Base-by-base conservation (phyloP, 2,113 vertebrate species). In the Poeciliopsis turrubarensis region DNA sequence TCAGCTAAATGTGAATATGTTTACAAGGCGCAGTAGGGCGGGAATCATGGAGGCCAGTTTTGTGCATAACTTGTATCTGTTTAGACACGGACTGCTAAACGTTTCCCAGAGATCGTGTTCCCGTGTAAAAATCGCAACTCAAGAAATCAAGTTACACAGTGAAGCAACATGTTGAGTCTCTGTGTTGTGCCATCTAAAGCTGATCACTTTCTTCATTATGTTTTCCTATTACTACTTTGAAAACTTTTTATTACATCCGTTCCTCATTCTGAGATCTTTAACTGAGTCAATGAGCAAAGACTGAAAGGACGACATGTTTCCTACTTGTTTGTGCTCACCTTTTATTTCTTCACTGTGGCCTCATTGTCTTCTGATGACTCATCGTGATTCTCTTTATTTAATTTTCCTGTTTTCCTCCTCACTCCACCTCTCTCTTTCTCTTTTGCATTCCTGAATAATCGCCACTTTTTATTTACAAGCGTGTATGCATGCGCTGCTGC, bases 301-400 rank as follows among this genome's bases (percentile, higher is more conserved):
- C 51, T 68, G 72, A 78, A 37, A n/a, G 9, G 41, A 74, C n/a
- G 64, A 60, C 47, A 31, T 26, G 26, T 64, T 39, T 39, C 74
- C 61, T 22, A 34, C 76, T 66, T 25, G 57, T 39, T 71, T 1
- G 17, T 12, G 64, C 65, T 80, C 65, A 27, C 68, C 66, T 74
- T 69, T 64, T 68, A 63, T 71, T 63, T 51, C 75, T 51, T 83
- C 71, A 8, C 51, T 72, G 70, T 77, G 60, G 51, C 83, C 70
- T 86, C 77, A 61, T 57, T 72, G 78, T 60, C 73, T 72, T 47
- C 41, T 64, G 47, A 27, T 78, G 87, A 89, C 75, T 85, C 72
- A 81, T 80, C 70, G 3, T 84, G 67, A 78, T 82, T 77, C 69
- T 37, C 63, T 76, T 3, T 4, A 68, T 72, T 80, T 85, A 72